Conservation (phyloP, 64 coral and sea anemone genomes). For the Anthopleura sola region DNA sequence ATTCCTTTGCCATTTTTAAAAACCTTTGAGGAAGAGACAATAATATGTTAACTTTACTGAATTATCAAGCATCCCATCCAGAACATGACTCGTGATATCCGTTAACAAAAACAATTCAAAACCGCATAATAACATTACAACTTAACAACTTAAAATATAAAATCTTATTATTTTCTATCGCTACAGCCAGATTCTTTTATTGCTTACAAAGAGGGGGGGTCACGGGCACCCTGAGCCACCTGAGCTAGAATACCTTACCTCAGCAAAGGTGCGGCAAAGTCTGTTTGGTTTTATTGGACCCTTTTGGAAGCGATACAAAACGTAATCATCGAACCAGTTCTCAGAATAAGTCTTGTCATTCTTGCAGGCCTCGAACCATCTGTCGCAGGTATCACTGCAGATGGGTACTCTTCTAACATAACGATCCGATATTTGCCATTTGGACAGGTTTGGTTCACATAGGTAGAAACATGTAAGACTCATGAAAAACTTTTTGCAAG, state of each 20-base stretch:
- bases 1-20: conserved; percentile 75
- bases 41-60: no score
- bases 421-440: conserved; percentile 18
- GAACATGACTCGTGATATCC: no score
- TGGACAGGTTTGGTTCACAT: conserved; percentile 72
- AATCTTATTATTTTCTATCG: no score
- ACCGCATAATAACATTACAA: no score
- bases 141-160: no score
- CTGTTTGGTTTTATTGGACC: background rate
- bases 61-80: no score
- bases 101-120: no score
- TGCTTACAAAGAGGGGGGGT: no score
- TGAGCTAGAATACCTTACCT: background rate
- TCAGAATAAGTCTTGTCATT: conserved; percentile 65
- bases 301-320: background rate
- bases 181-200: no score
- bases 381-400: conserved; percentile 60
- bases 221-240: no score
- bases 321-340: conserved; percentile 47
- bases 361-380: conserved; percentile 88
- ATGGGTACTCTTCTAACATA: conserved; percentile 40
- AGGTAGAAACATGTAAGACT: conserved; percentile 73
- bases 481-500: no score
- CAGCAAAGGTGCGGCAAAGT: background rate
- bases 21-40: conserved; percentile 26